Conservation (phyloP, 2,888 invertebrate genomes). For the Pollenia labialis region DNA sequence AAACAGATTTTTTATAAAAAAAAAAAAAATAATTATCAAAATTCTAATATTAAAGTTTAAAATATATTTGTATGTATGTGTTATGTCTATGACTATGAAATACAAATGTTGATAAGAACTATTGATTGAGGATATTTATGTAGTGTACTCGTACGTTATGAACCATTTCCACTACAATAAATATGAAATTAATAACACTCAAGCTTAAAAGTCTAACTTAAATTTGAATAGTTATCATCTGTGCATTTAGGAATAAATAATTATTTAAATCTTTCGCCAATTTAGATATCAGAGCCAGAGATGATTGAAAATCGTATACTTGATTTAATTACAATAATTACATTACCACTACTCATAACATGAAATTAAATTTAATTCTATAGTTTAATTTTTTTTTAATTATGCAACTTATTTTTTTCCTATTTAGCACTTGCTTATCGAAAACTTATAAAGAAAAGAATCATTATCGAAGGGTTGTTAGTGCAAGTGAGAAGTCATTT, state of each 20-base stretch:
- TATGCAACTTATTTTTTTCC: background rate
- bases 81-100: conserved; percentile 32
- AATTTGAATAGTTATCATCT: conserved; percentile 1
- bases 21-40: background rate
- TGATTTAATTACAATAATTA: conserved; percentile 33
- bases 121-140: background rate
- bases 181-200: conserved; percentile 21
- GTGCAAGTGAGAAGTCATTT: conserved; percentile 35
- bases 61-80: conserved; percentile 1
- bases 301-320: conserved; percentile 46
- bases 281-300: background rate
- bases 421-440: conserved; percentile 44
- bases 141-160: background rate
- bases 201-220: background rate
- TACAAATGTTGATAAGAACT: background rate
- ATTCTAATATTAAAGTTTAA: background rate
- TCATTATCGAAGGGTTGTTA: background rate
- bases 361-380: conserved; percentile 26
- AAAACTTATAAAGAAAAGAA: conserved; percentile 8
- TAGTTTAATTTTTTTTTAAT: background rate
- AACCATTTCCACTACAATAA: conserved; percentile 19
- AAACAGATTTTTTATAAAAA: conserved; percentile 22
- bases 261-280: conserved; percentile 9
- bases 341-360: background rate
- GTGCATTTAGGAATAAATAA: conserved; percentile 26